Evolutionary conservation across 2,888 invertebrate genomes (phyloP), one percentile per base, ranked within the genome.

Genomic region (Idaea straminata): DNA sequence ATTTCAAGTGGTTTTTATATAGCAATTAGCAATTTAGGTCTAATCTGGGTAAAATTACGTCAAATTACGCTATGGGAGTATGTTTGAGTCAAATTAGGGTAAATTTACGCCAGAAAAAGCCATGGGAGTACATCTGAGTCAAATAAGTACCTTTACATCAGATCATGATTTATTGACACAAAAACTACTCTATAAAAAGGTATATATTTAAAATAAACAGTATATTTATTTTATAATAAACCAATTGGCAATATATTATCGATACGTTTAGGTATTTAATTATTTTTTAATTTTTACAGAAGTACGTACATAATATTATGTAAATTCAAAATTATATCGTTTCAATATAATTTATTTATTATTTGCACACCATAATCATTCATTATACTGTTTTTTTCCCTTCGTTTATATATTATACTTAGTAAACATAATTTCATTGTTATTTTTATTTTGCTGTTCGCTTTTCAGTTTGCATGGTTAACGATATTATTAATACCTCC

Each of bases 291-390:
- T 61, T 36, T 62, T 62, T 15, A 62, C 38, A 70, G 63, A 65
- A 68, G 66, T 69, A 67, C 64, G 63, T 15, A 68, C 64, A 67
- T 61, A 16, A 62, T 60, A 61, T 68, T 73, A 76, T 76, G 74
- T 79, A 79, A 68, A 68, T 61, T 47, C 47, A 47, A 47, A 47
- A 47, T 47, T 47, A 64, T 70, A 62, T 74, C 68, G 64, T 69
- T 76, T 74, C 75, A 75, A 72, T 75, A 69, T 75, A 65, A 72
- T 74, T 86, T 86, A 84, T 84, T 70, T 88, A 88, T 91, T 80
- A 85, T 90, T 91, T 91, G 91, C 91, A 87, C 88, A 80, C 77
- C 90, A 87, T 83, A 57, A 73, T 80, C 87, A 85, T 85, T 74
- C 85, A 86, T 88, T 79, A 67, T 76, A 62, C 61, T 74, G 47